These are phyloP conservation scores for Tetranychus truncatus DNA, from an alignment of 2,888 invertebrate species.

Conservation along the genomic window DNA sequence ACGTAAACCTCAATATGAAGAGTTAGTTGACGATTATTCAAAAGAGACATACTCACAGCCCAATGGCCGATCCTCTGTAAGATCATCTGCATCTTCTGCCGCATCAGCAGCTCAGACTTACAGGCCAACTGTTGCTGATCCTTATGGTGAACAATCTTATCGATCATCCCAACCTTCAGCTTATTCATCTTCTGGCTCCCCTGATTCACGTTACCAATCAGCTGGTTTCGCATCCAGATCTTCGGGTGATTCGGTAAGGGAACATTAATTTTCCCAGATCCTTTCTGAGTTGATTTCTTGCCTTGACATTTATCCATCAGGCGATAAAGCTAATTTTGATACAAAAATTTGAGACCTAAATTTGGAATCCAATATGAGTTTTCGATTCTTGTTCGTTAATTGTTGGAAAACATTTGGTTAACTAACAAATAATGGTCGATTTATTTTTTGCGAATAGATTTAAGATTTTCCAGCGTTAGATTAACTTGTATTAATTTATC, in stretches of 20 bases:
- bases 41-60: background rate
- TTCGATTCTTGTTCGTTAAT: too few species aligned
- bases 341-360: too few species aligned
- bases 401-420: too few species aligned
- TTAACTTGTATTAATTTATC: too few species aligned
- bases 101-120: slow-evolving; percentile 4
- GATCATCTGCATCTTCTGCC: background rate
- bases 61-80: background rate
- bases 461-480: too few species aligned
- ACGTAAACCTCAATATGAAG: background rate
- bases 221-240: background rate
- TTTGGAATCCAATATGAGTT: too few species aligned
- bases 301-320: too few species aligned
- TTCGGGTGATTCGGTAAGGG: background rate
- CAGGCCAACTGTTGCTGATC: background rate
- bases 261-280: too few species aligned
- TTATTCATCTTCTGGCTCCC: background rate
- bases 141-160: background rate
- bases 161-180: background rate
- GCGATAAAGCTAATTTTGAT: too few species aligned
- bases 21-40: background rate
- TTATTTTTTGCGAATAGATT: too few species aligned
- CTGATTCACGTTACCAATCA: background rate
- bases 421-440: too few species aligned
- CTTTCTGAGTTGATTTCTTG: too few species aligned